Percentiles rank a stretch among this genome's conserved stretches.
Conservation (phyloP, 2,797 vertebrate species). For the Esox masquinongy region DNA sequence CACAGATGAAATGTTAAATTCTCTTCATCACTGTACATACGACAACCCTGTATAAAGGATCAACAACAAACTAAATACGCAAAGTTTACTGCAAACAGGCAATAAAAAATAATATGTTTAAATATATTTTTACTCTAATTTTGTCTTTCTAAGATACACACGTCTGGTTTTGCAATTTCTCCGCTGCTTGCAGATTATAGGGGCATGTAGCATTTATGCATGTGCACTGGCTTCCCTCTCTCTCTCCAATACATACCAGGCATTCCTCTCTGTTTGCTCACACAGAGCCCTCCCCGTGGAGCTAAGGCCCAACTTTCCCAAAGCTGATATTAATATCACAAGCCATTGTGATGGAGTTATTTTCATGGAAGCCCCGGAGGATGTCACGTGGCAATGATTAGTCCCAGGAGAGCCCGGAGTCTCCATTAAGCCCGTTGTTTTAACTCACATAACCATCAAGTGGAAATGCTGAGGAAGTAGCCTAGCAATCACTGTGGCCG, state of each 20-base stretch:
- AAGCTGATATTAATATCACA: constrained; percentile 99
- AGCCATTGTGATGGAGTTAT: constrained; percentile 98
- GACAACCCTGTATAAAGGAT: not conserved
- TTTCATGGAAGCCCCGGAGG: constrained; percentile 96
- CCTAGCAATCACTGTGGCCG: constrained; percentile 82
- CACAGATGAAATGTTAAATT: not conserved
- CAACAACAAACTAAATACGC: not conserved
- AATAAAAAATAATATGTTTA: no score
- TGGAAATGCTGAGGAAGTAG: constrained; percentile 94
- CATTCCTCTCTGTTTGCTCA: constrained; percentile 91
- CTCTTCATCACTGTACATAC: not conserved
- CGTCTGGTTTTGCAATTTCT: constrained; percentile 11
- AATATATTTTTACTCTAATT: not conserved
- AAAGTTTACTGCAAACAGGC: not conserved
- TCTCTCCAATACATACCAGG: constrained; percentile 76
- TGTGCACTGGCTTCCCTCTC: constrained; percentile 39
- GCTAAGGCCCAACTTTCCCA: constrained; percentile 89
- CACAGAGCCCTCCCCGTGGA: constrained; percentile 84
- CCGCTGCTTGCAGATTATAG: constrained; percentile 19
- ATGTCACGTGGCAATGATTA: constrained; percentile 98
- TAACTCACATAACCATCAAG: constrained; percentile 91
- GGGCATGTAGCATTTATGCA: constrained; percentile 1
- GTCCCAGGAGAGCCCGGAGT: constrained; percentile 82
- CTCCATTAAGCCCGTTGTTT: constrained; percentile 95
- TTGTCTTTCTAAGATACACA: not conserved